These are phyloP conservation scores for Hippocampus kuda DNA, from an alignment of 2,797 vertebrate genomes.

Conservation along the genomic window DNA sequence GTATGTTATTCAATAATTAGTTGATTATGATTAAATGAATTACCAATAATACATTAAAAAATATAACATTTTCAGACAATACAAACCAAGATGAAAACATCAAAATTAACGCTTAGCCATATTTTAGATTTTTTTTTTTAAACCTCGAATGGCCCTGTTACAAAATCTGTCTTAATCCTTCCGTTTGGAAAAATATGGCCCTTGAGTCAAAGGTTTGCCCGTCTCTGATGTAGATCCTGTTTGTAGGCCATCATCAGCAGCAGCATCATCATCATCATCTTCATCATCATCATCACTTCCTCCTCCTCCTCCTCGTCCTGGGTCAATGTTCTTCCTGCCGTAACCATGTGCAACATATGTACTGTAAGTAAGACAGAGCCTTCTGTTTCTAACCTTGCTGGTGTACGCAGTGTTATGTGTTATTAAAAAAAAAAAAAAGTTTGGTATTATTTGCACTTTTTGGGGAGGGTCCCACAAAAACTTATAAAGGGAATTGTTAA, in stretches of 20 bases:
- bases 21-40: too few species aligned
- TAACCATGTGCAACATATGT: conserved; percentile 57
- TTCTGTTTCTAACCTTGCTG: conserved; percentile 68
- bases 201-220: background rate
- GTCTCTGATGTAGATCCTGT: conserved; percentile 1
- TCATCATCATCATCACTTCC: background rate
- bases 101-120: too few species aligned
- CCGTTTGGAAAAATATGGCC: conserved; percentile 20
- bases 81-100: too few species aligned
- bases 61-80: too few species aligned
- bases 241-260: background rate
- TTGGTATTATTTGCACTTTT: conserved; percentile 77
- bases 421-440: conserved; percentile 47
- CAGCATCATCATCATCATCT: background rate
- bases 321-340: conserved; percentile 1
- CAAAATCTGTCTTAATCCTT: conserved; percentile 20
- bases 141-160: background rate
- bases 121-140: too few species aligned
- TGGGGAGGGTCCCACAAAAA: conserved; percentile 50
- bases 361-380: conserved; percentile 57
- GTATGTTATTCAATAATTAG: too few species aligned
- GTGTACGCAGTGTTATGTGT: conserved; percentile 71
- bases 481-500: conserved; percentile 53
- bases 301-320: background rate
- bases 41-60: too few species aligned